Percentiles rank a stretch among this genome's conserved stretches.
Conservation (phyloP, 2,797 vertebrate genomes). For the Ptychadena robeensis region DNA sequence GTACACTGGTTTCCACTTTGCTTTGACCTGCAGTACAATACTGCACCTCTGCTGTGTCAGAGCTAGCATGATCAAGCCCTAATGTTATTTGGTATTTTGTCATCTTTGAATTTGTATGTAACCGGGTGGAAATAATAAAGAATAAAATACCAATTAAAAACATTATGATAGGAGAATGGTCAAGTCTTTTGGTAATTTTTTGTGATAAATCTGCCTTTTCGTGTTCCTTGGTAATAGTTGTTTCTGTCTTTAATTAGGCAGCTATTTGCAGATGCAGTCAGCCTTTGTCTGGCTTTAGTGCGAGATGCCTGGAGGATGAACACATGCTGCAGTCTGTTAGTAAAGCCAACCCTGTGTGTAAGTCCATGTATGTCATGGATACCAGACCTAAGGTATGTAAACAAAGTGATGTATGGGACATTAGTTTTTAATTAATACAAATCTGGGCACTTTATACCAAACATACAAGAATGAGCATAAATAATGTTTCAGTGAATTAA, state of each 20-base stretch:
- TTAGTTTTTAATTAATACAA: not conserved
- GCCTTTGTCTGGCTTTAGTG: slow-evolving; percentile 95
- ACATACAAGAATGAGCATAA: too few species aligned
- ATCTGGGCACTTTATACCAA: too few species aligned
- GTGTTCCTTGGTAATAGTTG: not conserved
- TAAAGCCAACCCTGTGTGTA: slow-evolving; percentile 91
- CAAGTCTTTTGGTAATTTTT: too few species aligned
- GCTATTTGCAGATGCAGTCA: slow-evolving; percentile 97
- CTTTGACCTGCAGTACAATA: too few species aligned
- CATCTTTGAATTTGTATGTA: too few species aligned
- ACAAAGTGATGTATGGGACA: not conserved
- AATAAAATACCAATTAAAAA: too few species aligned
- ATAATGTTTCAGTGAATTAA: not conserved
- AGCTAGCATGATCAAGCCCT: too few species aligned
- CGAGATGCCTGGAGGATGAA: slow-evolving; percentile 94
- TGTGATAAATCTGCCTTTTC: not conserved
- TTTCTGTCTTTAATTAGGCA: slow-evolving; percentile 75
- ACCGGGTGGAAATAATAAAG: too few species aligned
- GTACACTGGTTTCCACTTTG: too few species aligned
- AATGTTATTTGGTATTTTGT: too few species aligned
- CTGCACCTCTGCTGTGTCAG: too few species aligned
- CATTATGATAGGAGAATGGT: too few species aligned
- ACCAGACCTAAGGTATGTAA: slow-evolving; percentile 90
- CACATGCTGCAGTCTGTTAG: slow-evolving; percentile 95
- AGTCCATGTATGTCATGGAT: slow-evolving; percentile 94